Percentiles rank a stretch among this genome's conserved stretches.
Evolutionary conservation across 2,888 invertebrate species (phyloP).

Genomic region (Microdon myrmicae): DNA sequence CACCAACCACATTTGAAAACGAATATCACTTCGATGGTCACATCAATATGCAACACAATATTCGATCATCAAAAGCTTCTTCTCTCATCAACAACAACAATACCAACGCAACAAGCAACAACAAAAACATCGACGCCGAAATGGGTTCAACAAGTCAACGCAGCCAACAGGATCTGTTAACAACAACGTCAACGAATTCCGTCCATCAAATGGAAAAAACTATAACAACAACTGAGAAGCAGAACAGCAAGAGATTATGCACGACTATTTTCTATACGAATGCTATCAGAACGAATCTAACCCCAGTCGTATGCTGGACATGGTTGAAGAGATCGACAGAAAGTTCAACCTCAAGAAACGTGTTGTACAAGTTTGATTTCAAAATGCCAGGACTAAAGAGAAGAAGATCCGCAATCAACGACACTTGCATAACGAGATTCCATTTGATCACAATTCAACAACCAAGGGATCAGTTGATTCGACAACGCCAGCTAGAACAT

Average conservation of each 20-base stretch:
- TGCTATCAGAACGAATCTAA: slow-evolving; percentile 98
- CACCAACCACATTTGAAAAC: too few relatives aligned
- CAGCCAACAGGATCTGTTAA: slow-evolving; percentile 13
- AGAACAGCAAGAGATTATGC: slow-evolving; percentile 91
- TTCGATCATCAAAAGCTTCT: slow-evolving; percentile 58
- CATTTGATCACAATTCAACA: slow-evolving; percentile 56
- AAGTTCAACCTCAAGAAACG: slow-evolving; percentile 96
- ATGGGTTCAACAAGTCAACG: slow-evolving; percentile 7
- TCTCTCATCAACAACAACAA: slow-evolving; percentile 70
- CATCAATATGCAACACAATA: too few relatives aligned
- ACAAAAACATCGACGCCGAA: slow-evolving; percentile 20
- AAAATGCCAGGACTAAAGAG: slow-evolving; percentile 97
- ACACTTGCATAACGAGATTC: slow-evolving; percentile 58
- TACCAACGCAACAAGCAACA: slow-evolving; percentile 9
- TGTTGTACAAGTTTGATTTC: slow-evolving; percentile 97
- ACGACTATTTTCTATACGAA: slow-evolving; percentile 97
- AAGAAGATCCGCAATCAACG: slow-evolving; percentile 66
- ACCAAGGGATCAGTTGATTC: slow-evolving; percentile 52
- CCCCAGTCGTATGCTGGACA: slow-evolving; percentile 95
- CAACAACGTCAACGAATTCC: slow-evolving; percentile 63
- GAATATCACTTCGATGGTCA: too few relatives aligned
- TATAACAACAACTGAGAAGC: slow-evolving; percentile 68
- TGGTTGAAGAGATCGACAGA: slow-evolving; percentile 95
- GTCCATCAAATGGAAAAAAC: slow-evolving; percentile 32
- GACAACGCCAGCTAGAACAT: slow-evolving; percentile 61